Conservation (phyloP, 1,140 invertebrate genomes). For the Drosophila burlai region DNA sequence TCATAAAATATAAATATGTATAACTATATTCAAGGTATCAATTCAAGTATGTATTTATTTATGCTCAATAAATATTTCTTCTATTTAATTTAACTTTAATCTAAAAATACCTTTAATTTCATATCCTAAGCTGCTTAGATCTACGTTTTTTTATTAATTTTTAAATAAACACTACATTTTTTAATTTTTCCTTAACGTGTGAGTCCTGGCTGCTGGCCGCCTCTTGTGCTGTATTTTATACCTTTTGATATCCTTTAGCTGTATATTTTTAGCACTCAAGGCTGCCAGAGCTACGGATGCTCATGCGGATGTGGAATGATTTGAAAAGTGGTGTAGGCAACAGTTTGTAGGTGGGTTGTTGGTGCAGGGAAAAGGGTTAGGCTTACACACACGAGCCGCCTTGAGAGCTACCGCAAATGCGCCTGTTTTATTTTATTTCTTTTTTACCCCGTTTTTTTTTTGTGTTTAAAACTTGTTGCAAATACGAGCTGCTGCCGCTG, state of each 20-base stretch:
- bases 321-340: conserved; percentile 75
- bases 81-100: too few relatives aligned
- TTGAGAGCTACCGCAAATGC: conserved; percentile 65
- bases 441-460: conserved; percentile 1
- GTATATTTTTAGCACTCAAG: conserved; percentile 78
- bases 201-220: background rate
- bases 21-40: too few relatives aligned
- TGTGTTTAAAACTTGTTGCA: conserved; percentile 72
- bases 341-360: conserved; percentile 47
- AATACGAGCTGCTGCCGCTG: conserved; percentile 41
- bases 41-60: too few relatives aligned
- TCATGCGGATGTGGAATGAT: conserved; percentile 77
- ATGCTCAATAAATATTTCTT: too few relatives aligned
- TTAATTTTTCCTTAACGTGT: background rate
- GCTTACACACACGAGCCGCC: conserved; percentile 46
- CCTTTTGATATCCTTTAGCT: conserved; percentile 70
- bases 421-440: conserved; percentile 36
- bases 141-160: background rate
- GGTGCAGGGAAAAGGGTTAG: conserved; percentile 30
- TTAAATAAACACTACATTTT: background rate
- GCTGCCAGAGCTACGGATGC: conserved; percentile 67
- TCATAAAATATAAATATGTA: too few relatives aligned
- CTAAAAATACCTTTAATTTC: too few relatives aligned
- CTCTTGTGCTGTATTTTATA: conserved; percentile 18
- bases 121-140: too few relatives aligned